Evolutionary conservation across 1,140 invertebrate genomes (phyloP).

Genomic region (Drosophila kurseongensis): DNA sequence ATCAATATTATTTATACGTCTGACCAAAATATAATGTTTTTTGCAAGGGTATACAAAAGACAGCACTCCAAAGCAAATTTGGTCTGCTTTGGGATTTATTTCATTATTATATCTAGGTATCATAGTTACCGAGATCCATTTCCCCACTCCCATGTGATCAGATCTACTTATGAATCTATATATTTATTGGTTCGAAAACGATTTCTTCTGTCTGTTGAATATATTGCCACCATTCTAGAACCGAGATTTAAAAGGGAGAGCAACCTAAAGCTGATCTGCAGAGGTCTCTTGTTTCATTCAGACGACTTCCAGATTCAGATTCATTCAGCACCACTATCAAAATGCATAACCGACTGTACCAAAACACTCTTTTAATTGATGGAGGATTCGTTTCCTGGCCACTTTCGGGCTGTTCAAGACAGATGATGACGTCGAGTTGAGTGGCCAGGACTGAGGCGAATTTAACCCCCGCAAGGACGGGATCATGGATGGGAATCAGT

Average conservation of each 20-base stretch:
- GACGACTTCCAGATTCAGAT: background rate
- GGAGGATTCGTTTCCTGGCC: slow-evolving; percentile 14
- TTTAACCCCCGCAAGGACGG: slow-evolving; percentile 25
- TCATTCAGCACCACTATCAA: slow-evolving; percentile 6
- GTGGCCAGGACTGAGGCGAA: slow-evolving; percentile 15
- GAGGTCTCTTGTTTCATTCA: slow-evolving; percentile 4
- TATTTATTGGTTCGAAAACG: too few species aligned
- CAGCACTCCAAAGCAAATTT: too few species aligned
- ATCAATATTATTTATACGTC: too few species aligned
- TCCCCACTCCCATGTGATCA: too few species aligned
- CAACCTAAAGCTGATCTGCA: background rate
- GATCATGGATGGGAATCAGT: slow-evolving; percentile 27
- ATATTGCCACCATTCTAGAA: too few species aligned
- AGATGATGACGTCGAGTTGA: slow-evolving; percentile 28
- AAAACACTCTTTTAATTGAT: slow-evolving; percentile 4
- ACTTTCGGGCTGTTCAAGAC: slow-evolving; percentile 25
- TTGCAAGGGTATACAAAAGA: too few species aligned
- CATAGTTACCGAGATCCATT: too few species aligned
- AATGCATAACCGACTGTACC: slow-evolving; percentile 6
- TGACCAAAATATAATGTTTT: too few species aligned
- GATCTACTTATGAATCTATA: too few species aligned
- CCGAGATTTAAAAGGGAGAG: background rate
- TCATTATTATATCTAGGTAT: too few species aligned
- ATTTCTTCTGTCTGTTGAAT: too few species aligned
- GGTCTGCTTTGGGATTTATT: too few species aligned